Percentiles rank a stretch among this genome's conserved stretches.
Conservation (phyloP, 2,888 invertebrate species). For the Tortricodes alternella region DNA sequence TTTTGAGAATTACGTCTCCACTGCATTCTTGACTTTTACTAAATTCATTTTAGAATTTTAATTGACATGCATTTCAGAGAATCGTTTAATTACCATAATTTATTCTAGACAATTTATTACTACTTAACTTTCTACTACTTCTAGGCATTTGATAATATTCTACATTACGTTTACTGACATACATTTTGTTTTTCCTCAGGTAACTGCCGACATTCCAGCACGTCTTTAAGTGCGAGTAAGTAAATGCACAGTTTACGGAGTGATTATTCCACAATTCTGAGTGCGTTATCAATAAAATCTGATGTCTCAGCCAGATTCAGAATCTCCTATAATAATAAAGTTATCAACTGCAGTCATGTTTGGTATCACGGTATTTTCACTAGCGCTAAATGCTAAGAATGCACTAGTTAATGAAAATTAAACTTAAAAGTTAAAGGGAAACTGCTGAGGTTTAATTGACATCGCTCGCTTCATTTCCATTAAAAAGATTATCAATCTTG, state of each 20-base stretch:
- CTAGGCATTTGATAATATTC: constrained; percentile 36
- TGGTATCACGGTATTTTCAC: constrained; percentile 55
- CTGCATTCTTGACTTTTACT: neutral
- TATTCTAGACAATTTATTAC: no score
- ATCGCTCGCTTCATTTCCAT: constrained; percentile 6
- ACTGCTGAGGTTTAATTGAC: constrained; percentile 54
- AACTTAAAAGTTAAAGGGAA: constrained; percentile 46
- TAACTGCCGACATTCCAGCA: constrained; percentile 17
- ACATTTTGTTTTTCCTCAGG: constrained; percentile 30
- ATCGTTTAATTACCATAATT: no score
- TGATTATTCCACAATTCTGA: neutral
- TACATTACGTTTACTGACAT: constrained; percentile 35
- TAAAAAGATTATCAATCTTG: constrained; percentile 39
- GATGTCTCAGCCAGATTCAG: constrained; percentile 33
- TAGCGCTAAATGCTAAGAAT: constrained; percentile 40
- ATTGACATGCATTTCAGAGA: neutral
- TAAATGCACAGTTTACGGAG: constrained; percentile 4
- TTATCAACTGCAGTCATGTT: constrained; percentile 55
- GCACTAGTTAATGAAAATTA: constrained; percentile 48
- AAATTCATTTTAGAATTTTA: neutral
- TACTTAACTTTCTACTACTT: no score
- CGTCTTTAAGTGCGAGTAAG: constrained; percentile 13
- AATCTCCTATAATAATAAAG: constrained; percentile 60
- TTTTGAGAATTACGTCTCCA: constrained; percentile 9
- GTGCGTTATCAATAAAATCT: neutral